These are phyloP conservation scores for Oscheius myriophilus DNA, from an alignment of 2,888 invertebrate genomes.

Conservation along the genomic window DNA sequence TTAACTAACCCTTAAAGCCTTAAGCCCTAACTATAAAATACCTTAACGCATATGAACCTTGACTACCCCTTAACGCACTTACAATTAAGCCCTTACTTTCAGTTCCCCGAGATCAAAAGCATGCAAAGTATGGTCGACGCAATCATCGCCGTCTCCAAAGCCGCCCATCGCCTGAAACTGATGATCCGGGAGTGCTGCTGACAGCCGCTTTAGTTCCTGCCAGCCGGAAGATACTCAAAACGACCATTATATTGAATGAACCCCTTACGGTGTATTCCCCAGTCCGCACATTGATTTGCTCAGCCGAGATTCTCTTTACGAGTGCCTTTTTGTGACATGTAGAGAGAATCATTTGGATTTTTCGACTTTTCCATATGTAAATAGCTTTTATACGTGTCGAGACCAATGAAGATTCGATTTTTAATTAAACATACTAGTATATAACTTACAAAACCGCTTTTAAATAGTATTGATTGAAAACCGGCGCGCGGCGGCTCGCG, in stretches of 20 bases:
- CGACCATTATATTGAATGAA: background rate
- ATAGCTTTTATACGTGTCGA: no score
- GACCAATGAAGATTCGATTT: no score
- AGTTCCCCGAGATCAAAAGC: conserved; percentile 86
- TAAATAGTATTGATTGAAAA: no score
- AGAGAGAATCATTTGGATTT: background rate
- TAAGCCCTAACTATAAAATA: no score
- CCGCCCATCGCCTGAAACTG: conserved; percentile 83
- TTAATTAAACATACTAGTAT: no score
- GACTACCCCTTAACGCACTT: no score
- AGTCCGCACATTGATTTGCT: conserved; percentile 17
- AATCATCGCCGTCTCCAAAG: conserved; percentile 84
- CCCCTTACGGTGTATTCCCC: background rate
- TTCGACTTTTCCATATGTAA: no score
- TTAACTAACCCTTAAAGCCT: no score
- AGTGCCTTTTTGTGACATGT: conserved; percentile 7
- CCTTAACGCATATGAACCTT: no score
- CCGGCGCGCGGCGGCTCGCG: no score
- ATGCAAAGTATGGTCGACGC: conserved; percentile 93
- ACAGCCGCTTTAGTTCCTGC: background rate
- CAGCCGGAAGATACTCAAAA: conserved; percentile 16
- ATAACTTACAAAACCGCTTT: no score
- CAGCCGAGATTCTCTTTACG: conserved; percentile 21
- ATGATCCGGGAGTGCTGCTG: conserved; percentile 28
- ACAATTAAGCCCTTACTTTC: no score